A percentile compares a stretch with the other conserved stretches of the same genome.
phyloP scores from a whole-genome alignment of 2,113 vertebrate species.

The Xiphophorus maculatus region DNA sequence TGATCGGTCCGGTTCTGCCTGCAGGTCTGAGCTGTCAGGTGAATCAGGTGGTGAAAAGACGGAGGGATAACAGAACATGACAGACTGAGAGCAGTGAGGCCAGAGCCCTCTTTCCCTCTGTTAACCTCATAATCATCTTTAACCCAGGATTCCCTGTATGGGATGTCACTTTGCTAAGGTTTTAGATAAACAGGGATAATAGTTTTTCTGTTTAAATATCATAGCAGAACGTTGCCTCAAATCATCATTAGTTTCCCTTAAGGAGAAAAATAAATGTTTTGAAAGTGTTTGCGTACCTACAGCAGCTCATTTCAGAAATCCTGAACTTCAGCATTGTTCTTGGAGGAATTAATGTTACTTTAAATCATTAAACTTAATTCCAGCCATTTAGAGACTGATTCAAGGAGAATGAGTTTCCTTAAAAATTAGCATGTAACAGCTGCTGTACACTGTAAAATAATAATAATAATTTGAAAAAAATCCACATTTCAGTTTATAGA shows the following conservation, averaged over 20 bases:
- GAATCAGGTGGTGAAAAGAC: conserved; percentile 65
- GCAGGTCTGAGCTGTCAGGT: conserved; percentile 76
- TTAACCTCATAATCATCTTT: conserved; percentile 18
- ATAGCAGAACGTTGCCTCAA: conserved; percentile 51
- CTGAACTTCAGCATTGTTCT: background rate
- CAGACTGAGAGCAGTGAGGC: conserved; percentile 48
- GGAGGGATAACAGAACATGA: conserved; percentile 70
- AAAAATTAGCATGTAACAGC: too few species aligned
- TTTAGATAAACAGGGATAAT: conserved; percentile 45
- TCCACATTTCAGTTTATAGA: too few species aligned
- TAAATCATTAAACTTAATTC: too few species aligned
- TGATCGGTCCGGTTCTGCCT: conserved; percentile 38
- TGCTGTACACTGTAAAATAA: too few species aligned
- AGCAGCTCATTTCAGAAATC: background rate
- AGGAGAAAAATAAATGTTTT: conserved; percentile 1
- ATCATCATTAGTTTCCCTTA: conserved; percentile 21
- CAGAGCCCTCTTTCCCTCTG: background rate
- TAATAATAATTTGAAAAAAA: too few species aligned
- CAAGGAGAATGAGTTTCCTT: too few species aligned
- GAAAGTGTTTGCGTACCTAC: background rate
- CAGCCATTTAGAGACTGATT: too few species aligned
- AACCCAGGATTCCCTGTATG: conserved; percentile 35
- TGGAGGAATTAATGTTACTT: too few species aligned
- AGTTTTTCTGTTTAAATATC: conserved; percentile 39
- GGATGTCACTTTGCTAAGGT: conserved; percentile 41